Base-by-base conservation (phyloP, 1,140 invertebrate genomes). In the Mycetomoellerius zeteki region DNA sequence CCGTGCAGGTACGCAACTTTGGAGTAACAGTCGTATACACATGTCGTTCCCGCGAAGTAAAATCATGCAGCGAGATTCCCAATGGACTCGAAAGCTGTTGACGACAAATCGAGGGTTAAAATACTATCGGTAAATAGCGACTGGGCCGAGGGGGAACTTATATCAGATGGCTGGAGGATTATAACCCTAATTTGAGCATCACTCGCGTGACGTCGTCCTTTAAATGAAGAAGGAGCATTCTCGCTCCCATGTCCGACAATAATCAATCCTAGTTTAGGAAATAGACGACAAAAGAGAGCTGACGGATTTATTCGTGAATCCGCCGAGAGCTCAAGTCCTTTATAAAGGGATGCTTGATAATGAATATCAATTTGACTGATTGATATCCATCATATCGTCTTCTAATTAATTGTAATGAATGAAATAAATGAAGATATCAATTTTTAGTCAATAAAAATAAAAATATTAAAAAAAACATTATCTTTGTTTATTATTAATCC, bases 71-170 rank as follows among this genome's bases (percentile, higher is more conserved):
- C n/a, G 86, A 84, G 88, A 94, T 91, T 94, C 94, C 94, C 94
- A 91, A 94, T 94, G 94, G 94, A 91, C 89, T 90, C 77, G 85
- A 93, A 94, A 94, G 93, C 94, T 95, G 94, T 95, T 95, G 94
- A 95, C 93, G 94, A 95, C 94, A 95, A 95, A 95, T 95, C 94
- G 95, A 95, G 95, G 95, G 95, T 95, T 95, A 95, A 95, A 95
- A 95, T 94, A 93, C 95, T 93, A 94, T 95, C 92, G 94, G 95
- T 95, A 95, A 95, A 95, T 94, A 95, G 91, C 86, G 88, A 90
- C 88, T 76, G 86, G 81, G 75, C 69, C 75, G 85, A 75, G 54
- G 87, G 92, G 91, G 89, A 78, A 69, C 75, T 91, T 92, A 90
- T 93, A 94, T 95, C 92, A 92, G 89, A 92, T 89, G 88, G 86